A percentile compares a stretch with the other conserved stretches of the same genome.
Conservation (phyloP, 2,888 invertebrate species). For the Dioctria linearis region DNA sequence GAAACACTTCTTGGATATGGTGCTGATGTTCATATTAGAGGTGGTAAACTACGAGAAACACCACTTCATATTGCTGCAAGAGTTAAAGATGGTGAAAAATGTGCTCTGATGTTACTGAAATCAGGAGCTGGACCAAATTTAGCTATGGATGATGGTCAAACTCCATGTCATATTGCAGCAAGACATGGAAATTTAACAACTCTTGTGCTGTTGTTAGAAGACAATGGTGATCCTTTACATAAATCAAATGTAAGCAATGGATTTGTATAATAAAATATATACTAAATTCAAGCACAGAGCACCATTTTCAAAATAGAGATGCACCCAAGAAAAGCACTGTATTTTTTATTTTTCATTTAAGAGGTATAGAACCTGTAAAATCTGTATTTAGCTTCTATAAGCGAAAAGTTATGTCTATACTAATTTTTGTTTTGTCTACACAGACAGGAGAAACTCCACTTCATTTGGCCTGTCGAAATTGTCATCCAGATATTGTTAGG, state of each 20-base stretch:
- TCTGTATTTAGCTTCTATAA: neutral
- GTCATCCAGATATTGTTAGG: conserved; percentile 87
- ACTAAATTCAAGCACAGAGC: neutral
- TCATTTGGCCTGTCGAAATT: conserved; percentile 92
- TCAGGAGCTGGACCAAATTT: conserved; percentile 98
- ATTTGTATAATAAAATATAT: neutral
- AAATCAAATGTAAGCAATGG: conserved; percentile 84
- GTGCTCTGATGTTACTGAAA: conserved; percentile 97
- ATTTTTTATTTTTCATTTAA: neutral
- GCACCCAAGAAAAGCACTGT: neutral
- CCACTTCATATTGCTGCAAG: conserved; percentile 98
- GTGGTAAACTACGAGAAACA: conserved; percentile 91
- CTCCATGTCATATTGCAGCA: conserved; percentile 97
- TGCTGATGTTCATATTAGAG: conserved; percentile 96
- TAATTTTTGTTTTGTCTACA: neutral
- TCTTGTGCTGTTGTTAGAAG: conserved; percentile 88
- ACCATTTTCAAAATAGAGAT: neutral
- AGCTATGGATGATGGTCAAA: conserved; percentile 95
- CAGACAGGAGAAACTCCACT: conserved; percentile 96
- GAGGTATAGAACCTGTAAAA: neutral
- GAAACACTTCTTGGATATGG: conserved; percentile 97
- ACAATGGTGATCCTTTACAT: conserved; percentile 92
- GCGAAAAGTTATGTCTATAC: neutral
- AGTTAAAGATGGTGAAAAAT: conserved; percentile 91
- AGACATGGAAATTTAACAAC: conserved; percentile 92